These are phyloP conservation scores for Plumapathes pennacea DNA, from an alignment of 92 coral and sea anemone species.

Conservation along the genomic window DNA sequence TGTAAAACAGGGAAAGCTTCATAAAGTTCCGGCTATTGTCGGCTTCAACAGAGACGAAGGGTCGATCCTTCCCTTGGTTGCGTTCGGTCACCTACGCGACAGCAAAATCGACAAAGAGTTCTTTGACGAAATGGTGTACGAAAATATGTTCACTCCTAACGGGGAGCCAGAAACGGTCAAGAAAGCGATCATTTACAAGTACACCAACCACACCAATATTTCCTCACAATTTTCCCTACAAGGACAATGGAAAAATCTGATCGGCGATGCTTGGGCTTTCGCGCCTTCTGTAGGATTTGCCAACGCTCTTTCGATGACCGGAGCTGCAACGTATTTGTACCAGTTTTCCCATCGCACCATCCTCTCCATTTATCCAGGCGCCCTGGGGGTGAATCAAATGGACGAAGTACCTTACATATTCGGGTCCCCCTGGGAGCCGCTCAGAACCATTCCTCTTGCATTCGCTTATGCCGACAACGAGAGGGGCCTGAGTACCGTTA, in stretches of 20 bases:
- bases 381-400: conserved; percentile 8
- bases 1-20: conserved; percentile 3
- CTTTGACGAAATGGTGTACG: background rate
- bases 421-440: conserved; percentile 17
- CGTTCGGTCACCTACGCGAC: too few species aligned
- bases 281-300: background rate
- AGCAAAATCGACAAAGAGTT: background rate
- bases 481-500: conserved; percentile 10
- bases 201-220: conserved; percentile 5
- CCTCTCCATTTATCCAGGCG: background rate
- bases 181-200: background rate
- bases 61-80: background rate
- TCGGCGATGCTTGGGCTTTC: background rate
- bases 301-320: background rate
- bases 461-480: conserved; percentile 12
- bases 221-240: background rate
- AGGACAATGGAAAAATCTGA: background rate
- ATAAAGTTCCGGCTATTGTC: conserved; percentile 3
- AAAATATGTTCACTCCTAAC: background rate
- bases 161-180: background rate
- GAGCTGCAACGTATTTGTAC: conserved; percentile 1
- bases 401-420: conserved; percentile 16
- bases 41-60: conserved; percentile 18
- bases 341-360: conserved; percentile 8
- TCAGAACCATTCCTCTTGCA: background rate